Percentiles rank a stretch among this genome's conserved stretches.
phyloP scores from a whole-genome alignment of 2,797 vertebrate genomes.

The Lithobates pipiens region DNA sequence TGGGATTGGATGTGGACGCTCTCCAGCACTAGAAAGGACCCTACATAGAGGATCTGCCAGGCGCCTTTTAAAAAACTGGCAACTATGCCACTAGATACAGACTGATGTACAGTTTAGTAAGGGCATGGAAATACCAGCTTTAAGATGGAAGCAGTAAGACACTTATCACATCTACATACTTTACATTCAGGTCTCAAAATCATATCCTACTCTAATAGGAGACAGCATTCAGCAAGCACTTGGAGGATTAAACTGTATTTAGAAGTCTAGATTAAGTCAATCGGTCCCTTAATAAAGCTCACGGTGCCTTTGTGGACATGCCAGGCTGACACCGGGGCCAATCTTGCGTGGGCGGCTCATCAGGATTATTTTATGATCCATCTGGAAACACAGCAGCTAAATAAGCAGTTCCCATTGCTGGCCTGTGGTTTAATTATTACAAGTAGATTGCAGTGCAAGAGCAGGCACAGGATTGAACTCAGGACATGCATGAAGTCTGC shows the following conservation, averaged over 20 bases:
- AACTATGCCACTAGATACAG: not conserved
- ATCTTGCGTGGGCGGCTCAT: constrained; percentile 69
- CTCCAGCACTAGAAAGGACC: too few species aligned
- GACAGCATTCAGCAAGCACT: constrained; percentile 63
- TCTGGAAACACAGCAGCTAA: constrained; percentile 67
- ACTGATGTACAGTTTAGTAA: not conserved
- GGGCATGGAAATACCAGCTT: not conserved
- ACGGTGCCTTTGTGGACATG: constrained; percentile 67
- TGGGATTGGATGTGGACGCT: too few species aligned
- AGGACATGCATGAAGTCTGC: not conserved
- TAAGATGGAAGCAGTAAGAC: constrained; percentile 7
- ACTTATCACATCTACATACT: constrained; percentile 28
- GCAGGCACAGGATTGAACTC: not conserved
- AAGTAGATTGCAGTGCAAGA: not conserved
- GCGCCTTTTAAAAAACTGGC: too few species aligned
- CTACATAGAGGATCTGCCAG: too few species aligned
- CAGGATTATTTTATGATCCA: constrained; percentile 74
- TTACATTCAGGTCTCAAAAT: constrained; percentile 56
- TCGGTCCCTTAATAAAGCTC: constrained; percentile 69
- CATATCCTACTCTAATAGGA: constrained; percentile 65
- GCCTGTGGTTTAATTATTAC: constrained; percentile 47
- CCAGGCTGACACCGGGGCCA: constrained; percentile 66
- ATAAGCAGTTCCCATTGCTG: constrained; percentile 65
- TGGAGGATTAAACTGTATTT: constrained; percentile 70
- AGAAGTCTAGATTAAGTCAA: constrained; percentile 72